A percentile compares a stretch with the other conserved stretches of the same genome.
Evolutionary conservation across 2,113 vertebrate species (phyloP).

Genomic region (Motacilla alba): DNA sequence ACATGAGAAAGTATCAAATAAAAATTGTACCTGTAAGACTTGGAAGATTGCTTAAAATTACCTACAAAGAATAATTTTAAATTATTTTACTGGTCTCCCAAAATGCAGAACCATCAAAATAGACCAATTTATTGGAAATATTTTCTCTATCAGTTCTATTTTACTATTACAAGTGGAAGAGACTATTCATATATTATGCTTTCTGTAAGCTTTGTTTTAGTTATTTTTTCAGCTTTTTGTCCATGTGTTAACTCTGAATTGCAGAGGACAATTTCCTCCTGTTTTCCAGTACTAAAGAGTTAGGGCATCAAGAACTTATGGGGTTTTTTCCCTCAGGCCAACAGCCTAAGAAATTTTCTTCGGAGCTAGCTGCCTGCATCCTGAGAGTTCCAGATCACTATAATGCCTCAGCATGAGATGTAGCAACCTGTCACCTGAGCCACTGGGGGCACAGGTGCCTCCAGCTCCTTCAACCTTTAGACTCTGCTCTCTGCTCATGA

Average conservation of each 20-base stretch:
- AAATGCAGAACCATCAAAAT: not conserved
- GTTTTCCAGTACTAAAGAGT: not conserved
- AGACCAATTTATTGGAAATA: not conserved
- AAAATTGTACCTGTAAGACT: no score
- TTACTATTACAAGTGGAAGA: not conserved
- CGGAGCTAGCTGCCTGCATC: not conserved
- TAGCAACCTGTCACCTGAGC: not conserved
- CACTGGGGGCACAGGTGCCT: not conserved
- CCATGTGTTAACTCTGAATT: not conserved
- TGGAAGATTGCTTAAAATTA: no score
- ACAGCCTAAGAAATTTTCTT: not conserved
- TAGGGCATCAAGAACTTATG: not conserved
- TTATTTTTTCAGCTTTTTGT: not conserved
- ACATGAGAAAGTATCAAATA: no score
- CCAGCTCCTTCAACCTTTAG: not conserved
- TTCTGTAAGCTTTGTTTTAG: not conserved
- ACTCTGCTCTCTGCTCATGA: not conserved
- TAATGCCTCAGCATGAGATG: not conserved
- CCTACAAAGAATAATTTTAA: no score
- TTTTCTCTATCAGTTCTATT: not conserved
- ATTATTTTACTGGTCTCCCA: not conserved
- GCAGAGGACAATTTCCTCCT: not conserved
- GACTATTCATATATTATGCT: not conserved
- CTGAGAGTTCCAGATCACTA: not conserved
- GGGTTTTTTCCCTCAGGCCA: not conserved